A percentile compares a stretch with the other conserved stretches of the same genome.
Conservation (phyloP, 2,888 invertebrate species). For the Tuta absoluta region DNA sequence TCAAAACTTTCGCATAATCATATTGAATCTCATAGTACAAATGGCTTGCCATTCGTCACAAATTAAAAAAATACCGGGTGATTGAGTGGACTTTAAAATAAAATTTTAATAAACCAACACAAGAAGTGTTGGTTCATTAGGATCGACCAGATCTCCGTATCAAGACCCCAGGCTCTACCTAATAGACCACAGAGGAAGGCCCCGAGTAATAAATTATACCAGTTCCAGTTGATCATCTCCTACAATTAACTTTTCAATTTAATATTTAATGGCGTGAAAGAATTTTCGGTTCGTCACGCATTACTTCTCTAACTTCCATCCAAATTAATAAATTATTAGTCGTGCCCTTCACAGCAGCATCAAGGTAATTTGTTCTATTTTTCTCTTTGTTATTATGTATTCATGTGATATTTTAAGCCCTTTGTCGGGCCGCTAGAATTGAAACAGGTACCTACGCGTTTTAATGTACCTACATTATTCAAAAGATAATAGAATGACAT, state of each 20-base stretch:
- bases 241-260: neutral
- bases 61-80: no score
- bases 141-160: no score
- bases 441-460: neutral
- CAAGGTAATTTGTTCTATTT: constrained; percentile 5
- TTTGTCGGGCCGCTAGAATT: neutral
- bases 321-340: constrained; percentile 17
- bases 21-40: no score
- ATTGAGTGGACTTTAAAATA: no score
- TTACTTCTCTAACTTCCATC: constrained; percentile 3
- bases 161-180: no score
- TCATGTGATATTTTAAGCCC: neutral
- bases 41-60: no score
- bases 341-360: constrained; percentile 4
- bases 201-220: neutral
- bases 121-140: no score
- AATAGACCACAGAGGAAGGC: neutral
- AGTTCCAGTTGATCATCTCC: neutral
- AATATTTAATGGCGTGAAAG: constrained; percentile 10
- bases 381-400: neutral
- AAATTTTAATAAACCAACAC: no score
- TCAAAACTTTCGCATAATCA: no score
- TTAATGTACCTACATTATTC: neutral
- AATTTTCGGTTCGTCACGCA: constrained; percentile 10
- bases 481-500: neutral